Percentiles rank a stretch among this genome's conserved stretches.
Evolutionary conservation across 53 echinoderm and acorn worm genomes (phyloP).

Genomic region (Henricia sp.): DNA sequence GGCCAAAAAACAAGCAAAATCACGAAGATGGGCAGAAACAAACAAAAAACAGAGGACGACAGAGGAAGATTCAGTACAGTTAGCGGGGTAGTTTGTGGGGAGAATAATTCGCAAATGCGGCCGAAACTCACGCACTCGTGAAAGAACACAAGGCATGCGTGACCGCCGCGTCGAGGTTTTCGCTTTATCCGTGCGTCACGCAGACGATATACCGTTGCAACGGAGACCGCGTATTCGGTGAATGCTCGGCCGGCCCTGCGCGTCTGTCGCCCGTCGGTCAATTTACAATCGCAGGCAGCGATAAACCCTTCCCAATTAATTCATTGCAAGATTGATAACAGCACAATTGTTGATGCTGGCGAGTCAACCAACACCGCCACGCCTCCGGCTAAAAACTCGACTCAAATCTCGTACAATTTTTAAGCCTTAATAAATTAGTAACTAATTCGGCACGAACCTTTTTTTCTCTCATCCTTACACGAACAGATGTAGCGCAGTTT

Average conservation of each 20-base stretch:
- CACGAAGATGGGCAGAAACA: constrained; percentile 7
- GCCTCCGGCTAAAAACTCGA: constrained; percentile 9
- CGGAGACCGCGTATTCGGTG: not conserved
- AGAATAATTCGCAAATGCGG: constrained; percentile 38
- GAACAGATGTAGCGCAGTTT: not conserved
- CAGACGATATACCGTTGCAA: constrained; percentile 36
- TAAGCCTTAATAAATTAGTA: constrained; percentile 62
- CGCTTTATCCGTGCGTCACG: constrained; percentile 44
- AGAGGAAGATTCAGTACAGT: not conserved
- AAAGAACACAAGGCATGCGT: constrained; percentile 40
- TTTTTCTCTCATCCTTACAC: not conserved
- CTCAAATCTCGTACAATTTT: constrained; percentile 30
- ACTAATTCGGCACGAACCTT: constrained; percentile 46
- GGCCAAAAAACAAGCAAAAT: not conserved
- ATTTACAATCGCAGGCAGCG: constrained; percentile 36
- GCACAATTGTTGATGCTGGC: constrained; percentile 61
- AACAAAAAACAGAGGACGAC: not conserved
- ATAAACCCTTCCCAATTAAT: constrained; percentile 35
- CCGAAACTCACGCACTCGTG: constrained; percentile 13
- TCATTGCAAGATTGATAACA: constrained; percentile 59
- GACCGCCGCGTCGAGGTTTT: not conserved
- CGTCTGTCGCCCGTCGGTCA: constrained; percentile 18
- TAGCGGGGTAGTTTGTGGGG: not conserved
- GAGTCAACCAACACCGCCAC: constrained; percentile 20
- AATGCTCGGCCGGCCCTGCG: constrained; percentile 5